Evolutionary conservation across 37 sponge, comb jelly and placozoan species (phyloP).

Genomic region (Lycopodina hypogea): DNA sequence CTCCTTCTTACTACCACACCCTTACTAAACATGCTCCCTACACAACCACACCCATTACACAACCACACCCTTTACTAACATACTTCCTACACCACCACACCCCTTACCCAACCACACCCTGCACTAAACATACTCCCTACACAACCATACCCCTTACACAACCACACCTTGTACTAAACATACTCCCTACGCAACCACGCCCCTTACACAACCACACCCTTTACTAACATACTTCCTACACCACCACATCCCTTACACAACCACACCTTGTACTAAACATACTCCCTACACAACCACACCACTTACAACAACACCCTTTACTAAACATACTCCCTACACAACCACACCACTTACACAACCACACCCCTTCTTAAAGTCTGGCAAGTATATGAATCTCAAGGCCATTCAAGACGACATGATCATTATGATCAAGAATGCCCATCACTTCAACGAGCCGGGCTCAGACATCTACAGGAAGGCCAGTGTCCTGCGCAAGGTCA

Average conservation of each 20-base stretch:
- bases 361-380: conserved; percentile 15
- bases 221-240: neutral
- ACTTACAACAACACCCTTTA: neutral
- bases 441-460: conserved; percentile 61
- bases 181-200: neutral
- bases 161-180: neutral
- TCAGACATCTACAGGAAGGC: conserved; percentile 58
- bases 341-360: neutral
- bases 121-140: neutral
- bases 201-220: neutral
- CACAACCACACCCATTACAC: neutral
- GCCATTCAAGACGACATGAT: conserved; percentile 61
- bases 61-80: neutral
- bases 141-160: neutral
- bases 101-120: neutral
- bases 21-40: no score
- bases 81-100: neutral
- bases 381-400: conserved; percentile 34
- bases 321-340: neutral
- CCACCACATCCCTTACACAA: neutral
- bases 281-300: neutral
- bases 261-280: neutral
- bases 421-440: conserved; percentile 74
- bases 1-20: no score
- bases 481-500: conserved; percentile 43